phyloP scores from a whole-genome alignment of 2,888 invertebrate genomes.

The Meghimatium bilineatum region DNA sequence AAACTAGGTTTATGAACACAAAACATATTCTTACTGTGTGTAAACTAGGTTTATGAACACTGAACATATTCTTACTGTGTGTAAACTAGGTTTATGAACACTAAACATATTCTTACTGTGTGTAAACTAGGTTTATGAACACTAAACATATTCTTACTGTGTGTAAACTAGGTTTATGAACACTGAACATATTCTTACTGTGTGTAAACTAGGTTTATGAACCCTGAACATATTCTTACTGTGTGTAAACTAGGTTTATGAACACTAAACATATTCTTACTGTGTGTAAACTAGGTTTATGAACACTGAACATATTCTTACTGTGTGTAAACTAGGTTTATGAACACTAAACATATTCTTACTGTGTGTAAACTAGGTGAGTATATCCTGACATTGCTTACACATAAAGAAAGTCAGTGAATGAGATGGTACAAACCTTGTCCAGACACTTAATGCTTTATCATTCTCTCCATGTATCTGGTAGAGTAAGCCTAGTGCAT shows the following conservation, averaged over 20 bases:
- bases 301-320: too few species aligned
- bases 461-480: conserved; percentile 76
- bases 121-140: not conserved
- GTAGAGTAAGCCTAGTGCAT: conserved; percentile 77
- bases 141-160: not conserved
- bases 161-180: not conserved
- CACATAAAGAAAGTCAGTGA: not conserved
- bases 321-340: too few species aligned
- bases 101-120: not conserved
- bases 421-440: conserved; percentile 63
- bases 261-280: too few species aligned
- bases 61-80: not conserved
- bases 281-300: too few species aligned
- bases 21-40: too few species aligned
- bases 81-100: not conserved
- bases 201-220: too few species aligned
- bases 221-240: too few species aligned
- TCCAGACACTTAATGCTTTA: conserved; percentile 78
- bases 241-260: too few species aligned
- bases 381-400: not conserved
- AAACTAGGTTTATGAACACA: too few species aligned
- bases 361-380: too few species aligned
- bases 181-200: not conserved
- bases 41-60: conserved; percentile 11
- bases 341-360: too few species aligned